Conservation (phyloP, 2,888 invertebrate genomes). For the Melanargia galathea region DNA sequence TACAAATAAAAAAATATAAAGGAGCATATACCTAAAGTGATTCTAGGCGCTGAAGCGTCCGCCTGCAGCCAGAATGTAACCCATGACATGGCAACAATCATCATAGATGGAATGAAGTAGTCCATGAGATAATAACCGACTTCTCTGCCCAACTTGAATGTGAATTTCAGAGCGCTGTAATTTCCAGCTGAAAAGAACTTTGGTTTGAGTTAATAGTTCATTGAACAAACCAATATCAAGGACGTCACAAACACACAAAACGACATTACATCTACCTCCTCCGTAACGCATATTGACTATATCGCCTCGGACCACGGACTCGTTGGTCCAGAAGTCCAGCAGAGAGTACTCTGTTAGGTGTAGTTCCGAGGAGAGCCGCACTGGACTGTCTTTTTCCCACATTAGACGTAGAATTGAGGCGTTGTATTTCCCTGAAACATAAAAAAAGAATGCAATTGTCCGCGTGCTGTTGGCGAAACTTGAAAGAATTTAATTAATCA, state of each 20-base stretch:
- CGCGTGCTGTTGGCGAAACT: no score
- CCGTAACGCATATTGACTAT: slow-evolving; percentile 86
- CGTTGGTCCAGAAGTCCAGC: slow-evolving; percentile 87
- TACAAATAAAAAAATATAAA: background rate
- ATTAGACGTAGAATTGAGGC: slow-evolving; percentile 87
- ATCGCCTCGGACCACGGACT: slow-evolving; percentile 86
- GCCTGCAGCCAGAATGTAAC: slow-evolving; percentile 95
- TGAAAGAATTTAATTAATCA: no score
- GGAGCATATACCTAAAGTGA: slow-evolving; percentile 83
- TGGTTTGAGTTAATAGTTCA: background rate
- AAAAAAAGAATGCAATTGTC: slow-evolving; percentile 14
- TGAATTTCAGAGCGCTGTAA: slow-evolving; percentile 90
- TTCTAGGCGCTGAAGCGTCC: slow-evolving; percentile 91
- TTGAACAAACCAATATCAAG: background rate
- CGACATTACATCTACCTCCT: slow-evolving; percentile 84
- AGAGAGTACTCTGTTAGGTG: slow-evolving; percentile 92
- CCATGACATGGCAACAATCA: slow-evolving; percentile 93
- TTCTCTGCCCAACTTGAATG: slow-evolving; percentile 89
- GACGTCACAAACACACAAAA: slow-evolving; percentile 41
- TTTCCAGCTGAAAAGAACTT: slow-evolving; percentile 85
- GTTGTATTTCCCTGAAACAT: slow-evolving; percentile 89
- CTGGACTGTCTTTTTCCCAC: slow-evolving; percentile 89
- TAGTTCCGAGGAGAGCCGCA: slow-evolving; percentile 88
- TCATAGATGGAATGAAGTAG: slow-evolving; percentile 93
- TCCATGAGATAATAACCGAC: slow-evolving; percentile 94